Evolutionary conservation across 1,140 invertebrate species (phyloP).

Genomic region (Globodera ellingtonae): DNA sequence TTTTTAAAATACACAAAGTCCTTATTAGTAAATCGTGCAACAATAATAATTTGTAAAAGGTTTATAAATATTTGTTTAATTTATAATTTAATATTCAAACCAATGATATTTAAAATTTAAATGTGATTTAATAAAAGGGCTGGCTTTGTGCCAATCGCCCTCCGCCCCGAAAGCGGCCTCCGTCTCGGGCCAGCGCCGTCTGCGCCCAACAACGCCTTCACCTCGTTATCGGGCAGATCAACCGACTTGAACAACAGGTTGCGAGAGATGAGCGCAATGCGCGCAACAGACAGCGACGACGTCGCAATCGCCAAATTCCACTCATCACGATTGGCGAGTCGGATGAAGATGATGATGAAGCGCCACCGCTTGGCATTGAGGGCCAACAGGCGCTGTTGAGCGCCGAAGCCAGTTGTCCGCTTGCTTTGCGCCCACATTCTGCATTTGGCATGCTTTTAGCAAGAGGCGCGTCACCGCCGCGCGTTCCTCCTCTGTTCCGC

Average conservation of each 20-base stretch:
- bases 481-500: neutral
- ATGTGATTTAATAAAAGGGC: neutral
- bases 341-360: neutral
- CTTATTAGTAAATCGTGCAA: too few species aligned
- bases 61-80: too few species aligned
- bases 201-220: neutral
- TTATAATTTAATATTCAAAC: too few species aligned
- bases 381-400: neutral
- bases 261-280: neutral
- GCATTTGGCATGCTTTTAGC: neutral
- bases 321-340: neutral
- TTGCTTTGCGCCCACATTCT: neutral
- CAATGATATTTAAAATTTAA: too few species aligned
- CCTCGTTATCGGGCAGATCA: neutral
- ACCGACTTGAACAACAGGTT: neutral
- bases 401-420: neutral
- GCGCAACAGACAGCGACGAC: neutral
- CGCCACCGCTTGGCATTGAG: neutral
- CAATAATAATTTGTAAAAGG: too few species aligned
- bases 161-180: too few species aligned
- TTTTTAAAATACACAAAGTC: too few species aligned
- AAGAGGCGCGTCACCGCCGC: neutral
- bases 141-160: neutral
- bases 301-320: neutral
- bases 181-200: neutral